Percentiles rank a stretch among this genome's conserved stretches.
Evolutionary conservation across 2,797 vertebrate species (phyloP).

Genomic region (Pterois miles): DNA sequence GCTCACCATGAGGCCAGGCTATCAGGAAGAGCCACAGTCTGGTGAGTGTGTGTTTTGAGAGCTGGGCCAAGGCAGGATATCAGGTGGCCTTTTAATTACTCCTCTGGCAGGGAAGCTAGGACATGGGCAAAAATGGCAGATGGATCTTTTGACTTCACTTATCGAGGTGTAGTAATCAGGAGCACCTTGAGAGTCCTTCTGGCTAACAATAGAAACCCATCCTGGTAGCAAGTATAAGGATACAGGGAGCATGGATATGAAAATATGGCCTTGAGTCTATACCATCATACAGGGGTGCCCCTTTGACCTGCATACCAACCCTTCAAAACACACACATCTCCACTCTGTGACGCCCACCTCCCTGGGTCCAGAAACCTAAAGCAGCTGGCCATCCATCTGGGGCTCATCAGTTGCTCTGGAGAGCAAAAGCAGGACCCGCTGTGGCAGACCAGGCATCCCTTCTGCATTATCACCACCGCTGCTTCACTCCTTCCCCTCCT

Average conservation of each 20-base stretch:
- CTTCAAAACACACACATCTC: conserved; percentile 27
- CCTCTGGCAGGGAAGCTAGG: conserved; percentile 39
- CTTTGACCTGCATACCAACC: conserved; percentile 61
- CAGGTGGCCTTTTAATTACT: conserved; percentile 70
- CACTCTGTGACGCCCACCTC: conserved; percentile 45
- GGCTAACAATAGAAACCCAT: conserved; percentile 37
- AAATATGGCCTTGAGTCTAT: conserved; percentile 35
- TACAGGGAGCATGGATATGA: conserved; percentile 25
- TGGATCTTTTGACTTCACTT: conserved; percentile 60
- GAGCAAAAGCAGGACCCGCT: conserved; percentile 57
- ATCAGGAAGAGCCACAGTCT: conserved; percentile 18
- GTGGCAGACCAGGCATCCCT: conserved; percentile 60
- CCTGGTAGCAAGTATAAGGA: not conserved
- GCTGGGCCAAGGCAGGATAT: conserved; percentile 46
- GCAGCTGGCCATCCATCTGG: conserved; percentile 77
- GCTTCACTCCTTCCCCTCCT: not conserved
- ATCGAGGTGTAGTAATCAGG: conserved; percentile 40
- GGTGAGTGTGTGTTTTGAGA: conserved; percentile 1
- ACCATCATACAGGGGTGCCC: conserved; percentile 45
- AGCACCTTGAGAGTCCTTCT: conserved; percentile 50
- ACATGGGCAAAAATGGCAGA: conserved; percentile 50
- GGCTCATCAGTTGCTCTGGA: conserved; percentile 70
- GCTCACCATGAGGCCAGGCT: conserved; percentile 33
- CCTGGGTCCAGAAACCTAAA: conserved; percentile 58
- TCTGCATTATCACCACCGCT: conserved; percentile 54